These are phyloP conservation scores for Pangasianodon hypophthalmus DNA, from an alignment of 2,113 vertebrate genomes.

Conservation along the genomic window DNA sequence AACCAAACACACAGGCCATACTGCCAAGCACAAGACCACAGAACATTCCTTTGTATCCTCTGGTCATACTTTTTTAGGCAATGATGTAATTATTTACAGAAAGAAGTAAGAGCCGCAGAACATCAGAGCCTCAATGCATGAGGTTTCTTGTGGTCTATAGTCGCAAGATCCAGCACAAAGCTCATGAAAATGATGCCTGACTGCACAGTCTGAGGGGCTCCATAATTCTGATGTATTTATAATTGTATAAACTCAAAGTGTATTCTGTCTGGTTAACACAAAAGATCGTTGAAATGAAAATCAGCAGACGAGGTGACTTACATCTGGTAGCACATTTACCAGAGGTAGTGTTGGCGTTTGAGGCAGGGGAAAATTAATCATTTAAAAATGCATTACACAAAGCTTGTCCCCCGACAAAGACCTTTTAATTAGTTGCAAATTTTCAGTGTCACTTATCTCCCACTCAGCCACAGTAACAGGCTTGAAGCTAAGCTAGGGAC, in stretches of 20 bases:
- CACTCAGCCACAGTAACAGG: slow-evolving; percentile 5
- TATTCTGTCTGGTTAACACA: neutral
- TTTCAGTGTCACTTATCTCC: slow-evolving; percentile 51
- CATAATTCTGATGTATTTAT: neutral
- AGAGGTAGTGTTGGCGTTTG: slow-evolving; percentile 24
- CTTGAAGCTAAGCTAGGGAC: neutral
- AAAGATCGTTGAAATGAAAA: neutral
- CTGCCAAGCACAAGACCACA: slow-evolving; percentile 33
- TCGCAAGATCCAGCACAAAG: neutral
- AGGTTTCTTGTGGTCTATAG: neutral
- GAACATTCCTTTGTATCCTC: slow-evolving; percentile 10
- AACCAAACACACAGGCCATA: slow-evolving; percentile 33
- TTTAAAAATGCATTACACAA: slow-evolving; percentile 62
- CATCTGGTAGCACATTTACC: neutral
- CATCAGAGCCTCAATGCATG: neutral
- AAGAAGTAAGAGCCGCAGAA: neutral
- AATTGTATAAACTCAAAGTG: neutral
- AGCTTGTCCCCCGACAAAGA: slow-evolving; percentile 38
- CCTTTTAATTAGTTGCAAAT: slow-evolving; percentile 56
- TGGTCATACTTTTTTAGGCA: slow-evolving; percentile 5
- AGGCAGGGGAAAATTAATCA: slow-evolving; percentile 48
- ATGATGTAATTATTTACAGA: slow-evolving; percentile 32
- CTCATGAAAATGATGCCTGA: neutral
- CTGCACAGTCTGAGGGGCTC: neutral
- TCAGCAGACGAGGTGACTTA: neutral